A percentile compares a stretch with the other conserved stretches of the same genome.
Conservation (phyloP, 2,888 invertebrate genomes). For the Parapristionchus giblindavisi region DNA sequence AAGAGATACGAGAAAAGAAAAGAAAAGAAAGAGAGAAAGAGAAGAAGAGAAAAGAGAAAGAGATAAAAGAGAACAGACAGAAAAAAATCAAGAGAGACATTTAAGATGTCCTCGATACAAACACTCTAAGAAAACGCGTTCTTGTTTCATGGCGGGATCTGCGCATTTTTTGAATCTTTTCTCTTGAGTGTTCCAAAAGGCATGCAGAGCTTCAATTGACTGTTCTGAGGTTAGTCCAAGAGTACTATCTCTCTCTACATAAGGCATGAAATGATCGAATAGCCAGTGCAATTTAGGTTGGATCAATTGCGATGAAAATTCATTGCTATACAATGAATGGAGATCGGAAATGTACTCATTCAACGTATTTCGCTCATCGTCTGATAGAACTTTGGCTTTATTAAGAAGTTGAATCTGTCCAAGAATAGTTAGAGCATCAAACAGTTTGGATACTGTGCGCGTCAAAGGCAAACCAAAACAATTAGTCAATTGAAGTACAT, state of each 20-base stretch:
- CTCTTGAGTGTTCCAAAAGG: not conserved
- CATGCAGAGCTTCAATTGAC: not conserved
- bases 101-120: not conserved
- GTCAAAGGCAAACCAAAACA: not conserved
- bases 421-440: not conserved
- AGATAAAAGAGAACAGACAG: not conserved
- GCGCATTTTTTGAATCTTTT: not conserved
- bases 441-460: not conserved
- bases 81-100: not conserved
- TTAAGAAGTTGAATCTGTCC: not conserved
- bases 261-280: not conserved
- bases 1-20: not conserved
- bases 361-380: not conserved
- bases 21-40: not conserved
- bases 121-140: not conserved
- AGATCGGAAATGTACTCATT: not conserved
- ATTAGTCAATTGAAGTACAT: not conserved
- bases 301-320: not conserved
- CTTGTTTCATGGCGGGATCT: not conserved
- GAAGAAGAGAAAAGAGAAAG: not conserved
- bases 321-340: not conserved
- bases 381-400: not conserved
- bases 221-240: not conserved
- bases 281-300: not conserved
- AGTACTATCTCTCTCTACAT: not conserved